phyloP scores from a whole-genome alignment of 2,113 vertebrate genomes.

The Hippolais icterina region DNA sequence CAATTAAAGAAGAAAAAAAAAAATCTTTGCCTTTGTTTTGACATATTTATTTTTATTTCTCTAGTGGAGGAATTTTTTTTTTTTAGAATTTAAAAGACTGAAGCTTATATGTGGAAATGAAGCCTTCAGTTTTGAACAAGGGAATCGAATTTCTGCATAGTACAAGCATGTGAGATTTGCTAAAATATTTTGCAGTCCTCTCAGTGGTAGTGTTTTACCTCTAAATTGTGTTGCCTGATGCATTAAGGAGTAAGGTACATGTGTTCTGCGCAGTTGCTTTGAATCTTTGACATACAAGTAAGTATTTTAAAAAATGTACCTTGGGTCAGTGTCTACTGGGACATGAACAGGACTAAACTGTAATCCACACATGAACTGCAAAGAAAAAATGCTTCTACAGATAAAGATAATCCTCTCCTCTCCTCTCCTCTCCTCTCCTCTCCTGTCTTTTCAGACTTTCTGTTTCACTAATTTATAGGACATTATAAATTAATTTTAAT shows the following conservation, averaged over 20 bases:
- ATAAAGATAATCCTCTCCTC: background rate
- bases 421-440: background rate
- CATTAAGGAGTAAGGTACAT: background rate
- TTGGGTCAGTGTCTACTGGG: background rate
- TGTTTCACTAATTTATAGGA: background rate
- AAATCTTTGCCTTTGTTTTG: background rate
- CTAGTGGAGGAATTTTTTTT: background rate
- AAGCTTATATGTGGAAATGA: conserved; percentile 5
- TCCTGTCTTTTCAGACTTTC: background rate
- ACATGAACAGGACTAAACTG: background rate
- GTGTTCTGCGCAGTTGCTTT: background rate
- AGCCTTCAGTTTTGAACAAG: conserved; percentile 13
- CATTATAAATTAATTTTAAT: background rate
- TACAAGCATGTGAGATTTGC: background rate
- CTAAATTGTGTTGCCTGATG: background rate
- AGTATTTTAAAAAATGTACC: background rate
- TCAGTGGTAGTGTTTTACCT: background rate
- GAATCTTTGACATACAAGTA: background rate
- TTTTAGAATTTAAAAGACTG: background rate
- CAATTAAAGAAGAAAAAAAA: conserved; percentile 28
- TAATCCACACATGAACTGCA: background rate
- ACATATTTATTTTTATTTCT: conserved; percentile 32
- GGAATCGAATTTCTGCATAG: conserved; percentile 16
- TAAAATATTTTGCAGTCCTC: background rate
- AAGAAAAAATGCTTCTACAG: background rate